Conservation (phyloP, 92 coral and sea anemone species). For the Phenganax subtilis region DNA sequence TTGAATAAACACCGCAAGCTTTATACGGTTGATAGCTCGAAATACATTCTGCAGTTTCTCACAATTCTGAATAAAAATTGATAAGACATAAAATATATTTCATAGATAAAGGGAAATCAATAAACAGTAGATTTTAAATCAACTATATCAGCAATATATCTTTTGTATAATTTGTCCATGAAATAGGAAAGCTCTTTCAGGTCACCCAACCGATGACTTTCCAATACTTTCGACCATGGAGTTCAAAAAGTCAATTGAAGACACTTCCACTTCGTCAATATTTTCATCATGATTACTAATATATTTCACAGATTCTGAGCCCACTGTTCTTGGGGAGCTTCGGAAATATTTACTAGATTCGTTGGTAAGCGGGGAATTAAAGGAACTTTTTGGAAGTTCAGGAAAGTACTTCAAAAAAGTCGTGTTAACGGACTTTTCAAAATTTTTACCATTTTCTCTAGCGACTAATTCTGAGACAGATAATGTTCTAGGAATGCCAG, state of each 20-base stretch:
- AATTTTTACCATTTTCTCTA: not conserved
- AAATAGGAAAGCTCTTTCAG: too few species aligned
- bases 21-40: too few species aligned
- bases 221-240: constrained; percentile 38
- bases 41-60: too few species aligned
- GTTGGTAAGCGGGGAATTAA: constrained; percentile 16
- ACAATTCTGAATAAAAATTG: too few species aligned
- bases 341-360: constrained; percentile 37
- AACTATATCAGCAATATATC: too few species aligned
- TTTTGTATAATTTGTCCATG: too few species aligned
- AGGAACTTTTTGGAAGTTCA: constrained; percentile 18
- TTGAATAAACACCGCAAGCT: too few species aligned
- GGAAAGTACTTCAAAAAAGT: constrained; percentile 33
- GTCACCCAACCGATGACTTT: constrained; percentile 1
- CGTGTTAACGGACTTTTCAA: constrained; percentile 42
- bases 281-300: not conserved
- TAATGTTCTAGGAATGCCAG: not conserved
- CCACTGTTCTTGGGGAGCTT: not conserved
- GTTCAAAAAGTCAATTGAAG: constrained; percentile 28
- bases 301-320: not conserved
- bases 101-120: too few species aligned
- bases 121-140: too few species aligned
- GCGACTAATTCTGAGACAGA: not conserved
- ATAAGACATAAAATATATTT: too few species aligned
- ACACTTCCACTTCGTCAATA: not conserved